These are phyloP conservation scores for Merluccius polli DNA, from an alignment of 2,797 vertebrate species.

Conservation along the genomic window DNA sequence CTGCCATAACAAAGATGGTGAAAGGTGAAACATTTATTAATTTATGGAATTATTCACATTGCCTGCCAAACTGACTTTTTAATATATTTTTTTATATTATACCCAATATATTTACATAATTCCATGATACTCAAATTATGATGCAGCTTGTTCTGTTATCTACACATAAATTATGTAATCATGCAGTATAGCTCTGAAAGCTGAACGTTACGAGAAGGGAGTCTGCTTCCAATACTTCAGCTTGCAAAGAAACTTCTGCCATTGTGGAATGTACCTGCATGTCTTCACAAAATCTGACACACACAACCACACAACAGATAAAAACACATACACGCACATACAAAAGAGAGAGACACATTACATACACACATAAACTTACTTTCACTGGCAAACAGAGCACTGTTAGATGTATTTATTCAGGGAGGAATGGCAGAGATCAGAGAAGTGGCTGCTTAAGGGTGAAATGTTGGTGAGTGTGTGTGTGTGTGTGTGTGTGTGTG, in stretches of 20 bases:
- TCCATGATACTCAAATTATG: no score
- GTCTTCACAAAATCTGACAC: background rate
- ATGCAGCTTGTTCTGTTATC: no score
- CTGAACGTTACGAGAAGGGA: background rate
- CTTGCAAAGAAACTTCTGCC: background rate
- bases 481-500: no score
- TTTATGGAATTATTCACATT: no score
- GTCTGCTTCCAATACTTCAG: background rate
- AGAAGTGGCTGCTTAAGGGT: slow-evolving; percentile 40
- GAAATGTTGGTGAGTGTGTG: background rate
- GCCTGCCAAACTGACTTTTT: no score
- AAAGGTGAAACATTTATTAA: no score
- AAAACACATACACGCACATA: background rate
- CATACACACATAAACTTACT: slow-evolving; percentile 2
- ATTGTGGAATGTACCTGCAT: slow-evolving; percentile 1
- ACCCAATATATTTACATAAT: no score
- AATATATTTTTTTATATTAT: no score
- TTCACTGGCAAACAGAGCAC: background rate
- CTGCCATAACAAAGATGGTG: no score
- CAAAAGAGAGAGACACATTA: background rate
- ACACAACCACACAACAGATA: slow-evolving; percentile 1
- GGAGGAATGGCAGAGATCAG: slow-evolving; percentile 59
- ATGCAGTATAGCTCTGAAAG: no score
- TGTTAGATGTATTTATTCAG: slow-evolving; percentile 48
- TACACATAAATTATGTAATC: no score